Evolutionary conservation across 1,140 invertebrate species (phyloP).

Genomic region (Zaprionus davidi): DNA sequence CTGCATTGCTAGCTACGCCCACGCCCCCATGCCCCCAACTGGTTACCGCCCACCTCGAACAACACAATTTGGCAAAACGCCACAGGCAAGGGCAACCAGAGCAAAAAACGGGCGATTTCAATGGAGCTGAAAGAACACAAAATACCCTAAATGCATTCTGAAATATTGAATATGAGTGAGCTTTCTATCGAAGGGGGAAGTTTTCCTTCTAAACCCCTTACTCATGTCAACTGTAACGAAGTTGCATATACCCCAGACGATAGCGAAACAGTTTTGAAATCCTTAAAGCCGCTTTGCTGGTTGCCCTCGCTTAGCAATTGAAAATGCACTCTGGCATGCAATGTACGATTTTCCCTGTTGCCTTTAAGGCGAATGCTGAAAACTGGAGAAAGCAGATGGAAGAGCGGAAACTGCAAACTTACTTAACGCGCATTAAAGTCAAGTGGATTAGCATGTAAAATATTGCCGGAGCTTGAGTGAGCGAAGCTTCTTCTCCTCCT

Average conservation of each 20-base stretch:
- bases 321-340: slow-evolving; percentile 53
- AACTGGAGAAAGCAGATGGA: neutral
- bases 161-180: slow-evolving; percentile 1
- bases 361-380: neutral
- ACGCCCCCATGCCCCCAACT: slow-evolving; percentile 5
- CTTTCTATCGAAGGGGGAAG: neutral
- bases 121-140: slow-evolving; percentile 24
- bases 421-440: slow-evolving; percentile 27
- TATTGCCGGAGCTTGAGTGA: slow-evolving; percentile 23
- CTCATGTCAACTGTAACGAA: neutral
- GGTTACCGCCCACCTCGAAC: slow-evolving; percentile 51
- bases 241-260: slow-evolving; percentile 10
- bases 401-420: slow-evolving; percentile 12
- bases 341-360: slow-evolving; percentile 41
- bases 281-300: slow-evolving; percentile 45
- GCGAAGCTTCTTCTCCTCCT: neutral
- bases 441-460: slow-evolving; percentile 38
- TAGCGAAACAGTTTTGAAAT: slow-evolving; percentile 40
- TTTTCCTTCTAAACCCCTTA: too few relatives aligned
- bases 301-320: slow-evolving; percentile 25
- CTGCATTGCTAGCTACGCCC: slow-evolving; percentile 27
- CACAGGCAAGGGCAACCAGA: slow-evolving; percentile 31
- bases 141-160: slow-evolving; percentile 24
- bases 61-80: slow-evolving; percentile 70
- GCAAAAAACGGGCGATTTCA: slow-evolving; percentile 40